Conservation (phyloP, 2,888 invertebrate genomes). For the Acanthoscelides obtectus region DNA sequence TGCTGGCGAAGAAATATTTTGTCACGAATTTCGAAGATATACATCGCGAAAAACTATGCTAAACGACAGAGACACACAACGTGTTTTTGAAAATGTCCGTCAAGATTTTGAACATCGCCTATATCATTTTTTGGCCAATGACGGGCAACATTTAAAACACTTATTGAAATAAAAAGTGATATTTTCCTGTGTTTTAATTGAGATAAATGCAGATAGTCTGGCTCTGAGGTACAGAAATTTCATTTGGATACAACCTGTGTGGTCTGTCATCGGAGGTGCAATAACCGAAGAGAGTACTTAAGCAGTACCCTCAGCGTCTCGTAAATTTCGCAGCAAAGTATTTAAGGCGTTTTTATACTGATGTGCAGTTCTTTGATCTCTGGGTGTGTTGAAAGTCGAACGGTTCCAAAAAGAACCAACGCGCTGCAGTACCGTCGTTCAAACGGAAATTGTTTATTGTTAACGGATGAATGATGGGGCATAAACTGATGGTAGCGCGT, state of each 20-base stretch:
- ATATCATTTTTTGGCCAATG: too few relatives aligned
- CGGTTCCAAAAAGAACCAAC: background rate
- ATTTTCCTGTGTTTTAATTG: too few relatives aligned
- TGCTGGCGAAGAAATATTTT: too few relatives aligned
- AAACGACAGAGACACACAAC: too few relatives aligned
- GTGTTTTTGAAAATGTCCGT: too few relatives aligned
- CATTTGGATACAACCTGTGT: background rate
- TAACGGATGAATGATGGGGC: background rate
- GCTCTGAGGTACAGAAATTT: too few relatives aligned
- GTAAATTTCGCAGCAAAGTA: background rate
- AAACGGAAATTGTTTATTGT: background rate
- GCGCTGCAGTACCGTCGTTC: background rate
- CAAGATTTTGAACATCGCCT: too few relatives aligned
- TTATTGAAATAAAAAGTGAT: too few relatives aligned
- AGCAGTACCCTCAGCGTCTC: background rate
- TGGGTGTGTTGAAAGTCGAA: background rate
- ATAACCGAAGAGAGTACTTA: background rate
- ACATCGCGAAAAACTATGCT: too few relatives aligned
- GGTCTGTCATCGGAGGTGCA: background rate
- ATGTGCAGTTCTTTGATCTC: background rate
- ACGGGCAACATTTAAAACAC: too few relatives aligned
- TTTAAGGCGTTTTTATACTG: background rate
- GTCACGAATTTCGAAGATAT: too few relatives aligned
- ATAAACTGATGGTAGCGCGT: background rate
- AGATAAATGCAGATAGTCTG: too few relatives aligned